Conservation (phyloP, 2,888 invertebrate genomes). For the Anthophora plumipes region DNA sequence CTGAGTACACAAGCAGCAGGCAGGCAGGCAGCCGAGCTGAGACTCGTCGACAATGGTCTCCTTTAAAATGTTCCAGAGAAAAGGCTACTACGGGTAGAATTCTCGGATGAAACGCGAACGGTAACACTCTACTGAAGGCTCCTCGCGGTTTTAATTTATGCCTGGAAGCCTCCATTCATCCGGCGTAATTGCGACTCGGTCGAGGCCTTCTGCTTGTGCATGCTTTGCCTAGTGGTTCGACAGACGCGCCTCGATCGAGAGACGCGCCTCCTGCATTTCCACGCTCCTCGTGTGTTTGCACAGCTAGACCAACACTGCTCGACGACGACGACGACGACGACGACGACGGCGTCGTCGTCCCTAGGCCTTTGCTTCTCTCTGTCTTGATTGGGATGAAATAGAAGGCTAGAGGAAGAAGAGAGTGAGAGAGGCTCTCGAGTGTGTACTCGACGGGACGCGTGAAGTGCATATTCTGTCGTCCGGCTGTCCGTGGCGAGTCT, state of each 20-base stretch:
- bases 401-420: not conserved
- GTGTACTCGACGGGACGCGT: conserved; percentile 38
- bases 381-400: not conserved
- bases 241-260: conserved; percentile 12
- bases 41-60: not conserved
- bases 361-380: not conserved
- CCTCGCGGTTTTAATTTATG: conserved; percentile 50
- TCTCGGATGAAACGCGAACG: conserved; percentile 13
- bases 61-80: not conserved
- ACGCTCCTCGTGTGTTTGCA: conserved; percentile 73
- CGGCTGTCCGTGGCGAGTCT: conserved; percentile 31
- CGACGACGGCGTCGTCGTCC: too few species aligned
- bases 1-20: not conserved
- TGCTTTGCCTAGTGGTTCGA: conserved; percentile 26
- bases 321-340: too few species aligned
- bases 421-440: conserved; percentile 4
- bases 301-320: conserved; percentile 79
- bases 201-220: not conserved
- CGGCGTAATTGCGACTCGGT: conserved; percentile 38
- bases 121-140: conserved; percentile 28
- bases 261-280: conserved; percentile 38
- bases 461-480: conserved; percentile 52
- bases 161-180: conserved; percentile 40
- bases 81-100: not conserved
- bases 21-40: too few species aligned